A percentile compares a stretch with the other conserved stretches of the same genome.
These are phyloP conservation scores for Pogonocherus hispidulus DNA, from an alignment of 2,888 invertebrate genomes.

Conservation along the genomic window DNA sequence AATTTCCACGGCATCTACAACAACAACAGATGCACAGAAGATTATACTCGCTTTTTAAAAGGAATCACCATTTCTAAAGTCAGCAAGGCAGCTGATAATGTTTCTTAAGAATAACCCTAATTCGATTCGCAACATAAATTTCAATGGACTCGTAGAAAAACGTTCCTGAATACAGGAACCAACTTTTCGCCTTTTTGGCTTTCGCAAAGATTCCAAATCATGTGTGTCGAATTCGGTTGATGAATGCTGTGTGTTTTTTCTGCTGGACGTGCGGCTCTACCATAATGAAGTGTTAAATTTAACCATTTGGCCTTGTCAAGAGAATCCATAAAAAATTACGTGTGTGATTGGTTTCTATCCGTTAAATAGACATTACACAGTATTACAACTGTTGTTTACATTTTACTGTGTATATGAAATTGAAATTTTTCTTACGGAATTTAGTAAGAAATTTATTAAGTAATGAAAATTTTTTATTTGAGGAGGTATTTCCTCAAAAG, in stretches of 20 bases:
- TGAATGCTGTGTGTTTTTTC: not conserved
- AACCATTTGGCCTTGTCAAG: not conserved
- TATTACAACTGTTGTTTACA: too few species aligned
- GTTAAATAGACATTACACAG: too few species aligned
- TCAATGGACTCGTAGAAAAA: slow-evolving; percentile 12
- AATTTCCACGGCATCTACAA: slow-evolving; percentile 20
- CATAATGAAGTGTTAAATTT: not conserved
- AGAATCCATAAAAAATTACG: not conserved
- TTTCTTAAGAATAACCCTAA: not conserved
- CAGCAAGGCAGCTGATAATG: slow-evolving; percentile 5
- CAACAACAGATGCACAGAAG: slow-evolving; percentile 13
- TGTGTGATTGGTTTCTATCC: too few species aligned
- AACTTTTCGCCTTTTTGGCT: slow-evolving; percentile 3
- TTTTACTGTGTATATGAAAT: too few species aligned
- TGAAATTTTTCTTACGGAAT: too few species aligned
- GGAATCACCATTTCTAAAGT: not conserved
- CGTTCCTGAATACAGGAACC: slow-evolving; percentile 1
- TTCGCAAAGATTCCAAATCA: slow-evolving; percentile 6
- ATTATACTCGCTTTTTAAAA: slow-evolving; percentile 8
- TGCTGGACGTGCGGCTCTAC: not conserved
- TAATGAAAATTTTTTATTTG: too few species aligned
- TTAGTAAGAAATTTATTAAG: too few species aligned
- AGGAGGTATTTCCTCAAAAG: too few species aligned
- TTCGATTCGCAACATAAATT: slow-evolving; percentile 24
- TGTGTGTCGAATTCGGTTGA: slow-evolving; percentile 24